Conservation (phyloP, 2,888 invertebrate genomes). For the Microchrysa polita region DNA sequence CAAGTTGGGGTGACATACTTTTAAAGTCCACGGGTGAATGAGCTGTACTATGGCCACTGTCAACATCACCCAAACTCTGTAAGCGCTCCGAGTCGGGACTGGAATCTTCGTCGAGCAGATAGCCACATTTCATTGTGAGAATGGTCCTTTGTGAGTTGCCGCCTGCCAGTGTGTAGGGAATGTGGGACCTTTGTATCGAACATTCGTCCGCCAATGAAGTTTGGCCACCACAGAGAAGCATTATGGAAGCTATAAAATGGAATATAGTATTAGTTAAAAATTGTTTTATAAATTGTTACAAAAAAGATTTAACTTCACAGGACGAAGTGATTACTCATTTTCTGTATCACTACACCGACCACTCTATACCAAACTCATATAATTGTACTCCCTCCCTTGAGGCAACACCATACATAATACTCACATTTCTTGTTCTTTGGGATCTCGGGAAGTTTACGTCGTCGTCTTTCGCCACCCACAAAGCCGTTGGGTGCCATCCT, state of each 20-base stretch:
- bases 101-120: conserved; percentile 81
- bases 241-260: conserved; percentile 71
- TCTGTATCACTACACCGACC: too few relatives aligned
- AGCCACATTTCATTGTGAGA: conserved; percentile 77
- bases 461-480: conserved; percentile 69
- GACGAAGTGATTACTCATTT: too few relatives aligned
- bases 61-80: conserved; percentile 78
- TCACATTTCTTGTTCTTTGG: conserved; percentile 89
- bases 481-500: conserved; percentile 50
- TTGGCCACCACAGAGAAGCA: conserved; percentile 70
- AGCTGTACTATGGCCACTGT: conserved; percentile 91
- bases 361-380: too few relatives aligned
- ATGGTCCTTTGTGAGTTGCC: conserved; percentile 68
- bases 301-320: too few relatives aligned
- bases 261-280: too few relatives aligned
- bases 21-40: conserved; percentile 92
- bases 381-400: too few relatives aligned
- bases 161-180: conserved; percentile 60
- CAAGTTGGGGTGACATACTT: conserved; percentile 78
- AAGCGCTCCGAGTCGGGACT: conserved; percentile 88
- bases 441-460: conserved; percentile 88
- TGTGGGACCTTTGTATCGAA: conserved; percentile 36
- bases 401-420: conserved; percentile 54
- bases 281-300: too few relatives aligned
- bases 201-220: conserved; percentile 66